Conservation (phyloP, 2,113 vertebrate species). For the Rhinichthys klamathensis region DNA sequence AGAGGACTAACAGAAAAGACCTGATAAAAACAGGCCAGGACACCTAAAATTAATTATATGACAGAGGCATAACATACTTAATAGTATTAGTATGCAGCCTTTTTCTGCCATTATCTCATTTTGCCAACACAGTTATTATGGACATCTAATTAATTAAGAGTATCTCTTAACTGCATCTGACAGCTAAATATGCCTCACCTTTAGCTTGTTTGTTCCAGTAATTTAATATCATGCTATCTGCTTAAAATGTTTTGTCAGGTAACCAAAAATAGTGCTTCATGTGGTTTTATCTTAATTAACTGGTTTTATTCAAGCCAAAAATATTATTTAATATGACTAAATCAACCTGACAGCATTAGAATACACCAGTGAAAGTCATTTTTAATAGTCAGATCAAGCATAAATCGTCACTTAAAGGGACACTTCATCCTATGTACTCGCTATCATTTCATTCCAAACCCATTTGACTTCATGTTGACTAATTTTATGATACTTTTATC, state of each 20-base stretch:
- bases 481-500: background rate
- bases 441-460: background rate
- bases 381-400: background rate
- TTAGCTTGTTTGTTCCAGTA: conserved; percentile 3
- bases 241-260: background rate
- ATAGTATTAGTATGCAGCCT: conserved; percentile 3
- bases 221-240: conserved; percentile 22
- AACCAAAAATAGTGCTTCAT: background rate
- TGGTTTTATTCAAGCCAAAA: background rate
- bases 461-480: background rate
- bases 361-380: background rate
- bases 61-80: conserved; percentile 8
- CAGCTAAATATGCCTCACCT: background rate
- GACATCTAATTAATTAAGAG: conserved; percentile 22
- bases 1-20: background rate
- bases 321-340: background rate
- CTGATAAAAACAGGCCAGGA: background rate
- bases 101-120: conserved; percentile 5
- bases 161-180: conserved; percentile 10
- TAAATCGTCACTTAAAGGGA: background rate
- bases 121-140: background rate
- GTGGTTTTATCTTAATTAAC: background rate
- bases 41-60: background rate
- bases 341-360: background rate
- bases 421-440: background rate